Evolutionary conservation across 2,797 vertebrate species (phyloP).

Genomic region (Gallinago solitaria): DNA sequence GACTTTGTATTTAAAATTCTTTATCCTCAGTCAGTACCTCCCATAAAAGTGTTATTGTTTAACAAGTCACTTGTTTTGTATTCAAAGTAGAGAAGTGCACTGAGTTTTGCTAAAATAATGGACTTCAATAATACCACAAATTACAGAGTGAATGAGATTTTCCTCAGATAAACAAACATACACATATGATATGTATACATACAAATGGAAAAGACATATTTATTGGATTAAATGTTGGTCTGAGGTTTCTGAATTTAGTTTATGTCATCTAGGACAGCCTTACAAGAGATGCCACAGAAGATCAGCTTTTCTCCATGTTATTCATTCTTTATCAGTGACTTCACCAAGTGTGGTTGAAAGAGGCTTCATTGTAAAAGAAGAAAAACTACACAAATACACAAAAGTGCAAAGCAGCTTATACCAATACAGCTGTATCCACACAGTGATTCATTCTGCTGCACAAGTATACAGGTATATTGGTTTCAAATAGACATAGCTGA

Average conservation of each 20-base stretch:
- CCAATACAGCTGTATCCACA: neutral
- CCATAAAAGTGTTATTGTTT: neutral
- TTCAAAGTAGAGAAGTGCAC: neutral
- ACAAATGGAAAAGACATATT: neutral
- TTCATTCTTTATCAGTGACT: neutral
- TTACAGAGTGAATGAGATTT: neutral
- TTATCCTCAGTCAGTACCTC: neutral
- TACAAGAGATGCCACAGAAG: neutral
- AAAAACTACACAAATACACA: neutral
- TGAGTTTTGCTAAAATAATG: neutral
- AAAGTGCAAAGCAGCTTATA: neutral
- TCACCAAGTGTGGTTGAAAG: neutral
- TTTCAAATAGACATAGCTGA: neutral
- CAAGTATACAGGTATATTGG: neutral
- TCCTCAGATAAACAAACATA: neutral
- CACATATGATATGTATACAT: neutral
- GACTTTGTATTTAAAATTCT: slow-evolving; percentile 11
- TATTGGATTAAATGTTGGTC: neutral
- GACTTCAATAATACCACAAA: neutral
- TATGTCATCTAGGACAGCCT: neutral
- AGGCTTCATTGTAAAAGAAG: neutral
- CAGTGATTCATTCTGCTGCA: neutral
- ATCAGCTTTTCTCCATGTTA: neutral
- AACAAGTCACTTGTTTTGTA: neutral
- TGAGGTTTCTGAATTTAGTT: neutral